These are phyloP conservation scores for Centrocercus urophasianus DNA, from an alignment of 2,113 vertebrate species.

Conservation along the genomic window DNA sequence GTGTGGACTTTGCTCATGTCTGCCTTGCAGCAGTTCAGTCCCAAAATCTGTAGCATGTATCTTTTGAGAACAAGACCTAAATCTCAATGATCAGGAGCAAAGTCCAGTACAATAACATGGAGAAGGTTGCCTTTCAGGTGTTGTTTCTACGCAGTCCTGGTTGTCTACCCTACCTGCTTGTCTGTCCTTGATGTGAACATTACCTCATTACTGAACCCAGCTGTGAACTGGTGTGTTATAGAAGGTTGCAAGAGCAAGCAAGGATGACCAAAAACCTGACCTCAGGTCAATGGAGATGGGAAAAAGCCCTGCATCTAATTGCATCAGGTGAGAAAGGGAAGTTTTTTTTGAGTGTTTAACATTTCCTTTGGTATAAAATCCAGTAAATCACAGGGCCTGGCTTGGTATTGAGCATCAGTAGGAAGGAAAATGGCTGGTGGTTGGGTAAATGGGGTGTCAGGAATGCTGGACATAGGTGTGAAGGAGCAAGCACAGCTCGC, in stretches of 20 bases:
- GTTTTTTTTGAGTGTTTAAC: not conserved
- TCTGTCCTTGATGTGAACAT: not conserved
- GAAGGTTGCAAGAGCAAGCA: not conserved
- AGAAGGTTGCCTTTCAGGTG: not conserved
- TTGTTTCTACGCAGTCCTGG: not conserved
- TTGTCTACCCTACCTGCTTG: not conserved
- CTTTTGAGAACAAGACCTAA: not conserved
- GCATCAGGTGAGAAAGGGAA: not conserved
- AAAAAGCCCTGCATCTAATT: not conserved
- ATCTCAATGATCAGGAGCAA: not conserved
- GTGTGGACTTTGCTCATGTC: slow-evolving; percentile 24
- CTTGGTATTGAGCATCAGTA: not conserved
- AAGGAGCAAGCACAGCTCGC: not conserved
- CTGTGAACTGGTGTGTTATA: not conserved
- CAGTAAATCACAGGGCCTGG: not conserved
- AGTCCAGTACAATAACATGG: not conserved
- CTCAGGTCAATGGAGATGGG: not conserved
- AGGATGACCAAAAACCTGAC: not conserved
- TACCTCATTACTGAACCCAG: not conserved
- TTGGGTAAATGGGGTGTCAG: not conserved
- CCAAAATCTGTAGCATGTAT: not conserved
- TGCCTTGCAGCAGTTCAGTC: not conserved
- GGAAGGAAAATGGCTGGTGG: not conserved
- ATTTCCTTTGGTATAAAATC: not conserved
- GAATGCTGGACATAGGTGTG: not conserved